phyloP scores from a whole-genome alignment of 2,888 invertebrate species.

The Stenodema calcarata region DNA sequence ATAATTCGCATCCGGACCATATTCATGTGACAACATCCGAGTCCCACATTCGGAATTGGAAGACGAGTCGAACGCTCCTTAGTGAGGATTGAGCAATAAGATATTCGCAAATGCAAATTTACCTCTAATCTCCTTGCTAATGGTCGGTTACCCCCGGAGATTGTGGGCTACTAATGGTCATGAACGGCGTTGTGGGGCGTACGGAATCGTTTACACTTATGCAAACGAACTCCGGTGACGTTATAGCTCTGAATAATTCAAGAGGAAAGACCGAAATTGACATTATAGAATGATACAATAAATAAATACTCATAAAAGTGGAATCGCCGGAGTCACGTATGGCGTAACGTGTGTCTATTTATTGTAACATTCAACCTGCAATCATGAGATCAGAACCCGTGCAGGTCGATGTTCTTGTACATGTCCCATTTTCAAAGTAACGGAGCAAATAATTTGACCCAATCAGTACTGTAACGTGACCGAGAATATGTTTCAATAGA shows the following conservation, averaged over 20 bases:
- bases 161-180: constrained; percentile 15
- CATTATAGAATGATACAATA: not conserved
- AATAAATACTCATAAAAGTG: not conserved
- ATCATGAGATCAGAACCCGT: no score
- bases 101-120: not conserved
- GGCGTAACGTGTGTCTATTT: no score
- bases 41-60: not conserved
- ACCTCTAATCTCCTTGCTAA: not conserved
- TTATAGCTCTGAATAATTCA: not conserved
- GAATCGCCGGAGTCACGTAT: no score
- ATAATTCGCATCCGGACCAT: not conserved
- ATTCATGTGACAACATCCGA: not conserved
- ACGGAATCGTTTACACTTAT: constrained; percentile 10
- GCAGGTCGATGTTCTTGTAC: no score
- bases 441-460: no score
- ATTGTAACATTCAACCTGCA: no score
- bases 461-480: no score
- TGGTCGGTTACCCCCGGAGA: not conserved
- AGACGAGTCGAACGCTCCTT: not conserved
- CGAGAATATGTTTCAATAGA: no score
- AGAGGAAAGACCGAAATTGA: not conserved
- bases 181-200: not conserved
- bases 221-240: not conserved
- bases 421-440: no score
- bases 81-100: not conserved